These are phyloP conservation scores for Synergus laeviventris DNA, from an alignment of 2,888 invertebrate genomes.

Conservation along the genomic window DNA sequence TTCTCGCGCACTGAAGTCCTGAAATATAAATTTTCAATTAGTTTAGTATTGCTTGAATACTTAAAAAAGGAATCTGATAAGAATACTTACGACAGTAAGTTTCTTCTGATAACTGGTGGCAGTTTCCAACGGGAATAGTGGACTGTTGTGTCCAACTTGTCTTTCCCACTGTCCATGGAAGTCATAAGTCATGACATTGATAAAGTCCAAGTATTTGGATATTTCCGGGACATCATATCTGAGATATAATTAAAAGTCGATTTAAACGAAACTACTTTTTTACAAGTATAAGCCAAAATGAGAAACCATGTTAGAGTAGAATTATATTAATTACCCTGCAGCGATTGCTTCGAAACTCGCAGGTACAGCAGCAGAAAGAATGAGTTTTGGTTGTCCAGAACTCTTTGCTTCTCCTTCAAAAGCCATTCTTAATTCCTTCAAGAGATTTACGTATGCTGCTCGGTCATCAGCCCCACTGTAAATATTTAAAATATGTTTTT, in stretches of 20 bases:
- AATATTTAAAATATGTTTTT: slow-evolving; percentile 8
- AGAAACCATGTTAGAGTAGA: too few relatives aligned
- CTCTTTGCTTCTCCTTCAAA: slow-evolving; percentile 95
- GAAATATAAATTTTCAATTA: slow-evolving; percentile 37
- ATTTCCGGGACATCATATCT: slow-evolving; percentile 94
- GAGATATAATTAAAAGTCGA: slow-evolving; percentile 44
- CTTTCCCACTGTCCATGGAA: slow-evolving; percentile 97
- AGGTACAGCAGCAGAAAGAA: slow-evolving; percentile 93
- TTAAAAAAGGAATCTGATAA: not conserved
- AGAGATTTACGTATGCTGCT: slow-evolving; percentile 88
- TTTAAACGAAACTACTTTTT: not conserved
- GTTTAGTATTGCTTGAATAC: not conserved
- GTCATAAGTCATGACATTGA: slow-evolving; percentile 97
- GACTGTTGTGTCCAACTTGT: slow-evolving; percentile 95
- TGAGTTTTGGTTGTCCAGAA: slow-evolving; percentile 86
- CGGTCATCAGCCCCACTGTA: slow-evolving; percentile 90
- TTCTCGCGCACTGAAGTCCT: slow-evolving; percentile 93
- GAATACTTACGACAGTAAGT: slow-evolving; percentile 87
- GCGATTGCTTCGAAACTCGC: slow-evolving; percentile 96
- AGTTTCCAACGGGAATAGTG: slow-evolving; percentile 91
- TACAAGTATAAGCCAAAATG: not conserved
- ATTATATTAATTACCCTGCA: slow-evolving; percentile 80
- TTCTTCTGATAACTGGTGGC: slow-evolving; percentile 95
- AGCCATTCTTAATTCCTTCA: slow-evolving; percentile 91
- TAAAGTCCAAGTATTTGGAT: slow-evolving; percentile 94